Evolutionary conservation across 2,888 invertebrate species (phyloP).

Genomic region (Slavum lentiscoides): DNA sequence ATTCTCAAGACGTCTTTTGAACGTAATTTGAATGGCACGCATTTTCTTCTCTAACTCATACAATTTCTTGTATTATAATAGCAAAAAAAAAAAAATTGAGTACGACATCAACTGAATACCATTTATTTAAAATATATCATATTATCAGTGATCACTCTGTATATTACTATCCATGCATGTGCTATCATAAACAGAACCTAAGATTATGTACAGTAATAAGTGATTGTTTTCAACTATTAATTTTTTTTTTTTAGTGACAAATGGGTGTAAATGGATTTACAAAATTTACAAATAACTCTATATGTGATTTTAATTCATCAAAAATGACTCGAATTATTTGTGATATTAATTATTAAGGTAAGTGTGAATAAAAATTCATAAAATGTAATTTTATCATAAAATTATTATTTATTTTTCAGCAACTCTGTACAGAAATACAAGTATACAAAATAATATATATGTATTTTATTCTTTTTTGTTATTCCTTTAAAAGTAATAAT

Average conservation of each 20-base stretch:
- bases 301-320: not conserved
- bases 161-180: not conserved
- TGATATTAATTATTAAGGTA: slow-evolving; percentile 53
- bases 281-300: slow-evolving; percentile 1
- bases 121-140: too few relatives aligned
- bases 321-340: slow-evolving; percentile 41
- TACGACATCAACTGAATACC: too few relatives aligned
- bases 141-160: too few relatives aligned
- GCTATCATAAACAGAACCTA: not conserved
- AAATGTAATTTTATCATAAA: not conserved
- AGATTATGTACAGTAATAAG: not conserved
- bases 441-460: slow-evolving; percentile 14
- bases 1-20: too few relatives aligned
- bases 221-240: not conserved
- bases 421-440: slow-evolving; percentile 7
- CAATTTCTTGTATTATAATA: too few relatives aligned
- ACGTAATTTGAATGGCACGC: too few relatives aligned
- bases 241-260: slow-evolving; percentile 36
- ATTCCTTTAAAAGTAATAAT: not conserved
- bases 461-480: slow-evolving; percentile 9
- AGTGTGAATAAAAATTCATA: not conserved
- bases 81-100: too few relatives aligned
- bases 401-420: slow-evolving; percentile 25
- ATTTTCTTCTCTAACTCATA: too few relatives aligned
- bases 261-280: slow-evolving; percentile 23